These are phyloP conservation scores for Indicator maculatus DNA, from an alignment of 2,113 vertebrate species.

Conservation along the genomic window DNA sequence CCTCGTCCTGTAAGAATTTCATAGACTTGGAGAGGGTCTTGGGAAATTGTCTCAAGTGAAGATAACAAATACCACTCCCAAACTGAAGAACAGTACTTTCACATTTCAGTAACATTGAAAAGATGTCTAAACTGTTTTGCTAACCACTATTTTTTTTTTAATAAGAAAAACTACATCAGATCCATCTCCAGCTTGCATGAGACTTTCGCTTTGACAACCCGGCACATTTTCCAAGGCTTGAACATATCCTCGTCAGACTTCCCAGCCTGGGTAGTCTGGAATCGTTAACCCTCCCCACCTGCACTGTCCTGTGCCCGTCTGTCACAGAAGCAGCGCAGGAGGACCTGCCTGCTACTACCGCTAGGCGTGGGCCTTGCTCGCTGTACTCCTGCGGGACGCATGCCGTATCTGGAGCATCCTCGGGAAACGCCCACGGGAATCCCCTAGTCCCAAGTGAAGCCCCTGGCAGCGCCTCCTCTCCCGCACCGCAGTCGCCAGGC, in stretches of 20 bases:
- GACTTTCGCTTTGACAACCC: not conserved
- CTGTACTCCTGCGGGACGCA: too few species aligned
- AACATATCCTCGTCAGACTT: not conserved
- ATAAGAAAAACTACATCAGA: not conserved
- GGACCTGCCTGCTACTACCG: not conserved
- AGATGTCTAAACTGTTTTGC: not conserved
- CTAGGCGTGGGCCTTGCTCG: not conserved
- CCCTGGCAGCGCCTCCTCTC: too few species aligned
- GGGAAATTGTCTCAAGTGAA: not conserved
- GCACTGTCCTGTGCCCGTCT: too few species aligned
- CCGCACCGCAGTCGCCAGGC: not conserved
- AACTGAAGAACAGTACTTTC: not conserved
- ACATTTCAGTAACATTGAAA: not conserved
- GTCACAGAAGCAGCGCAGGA: not conserved
- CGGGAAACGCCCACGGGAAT: not conserved
- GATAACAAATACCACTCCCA: not conserved
- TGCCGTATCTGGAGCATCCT: not conserved
- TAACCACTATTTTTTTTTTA: not conserved
- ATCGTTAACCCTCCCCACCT: not conserved
- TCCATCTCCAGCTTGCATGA: rapidly evolving
- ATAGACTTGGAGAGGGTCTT: not conserved
- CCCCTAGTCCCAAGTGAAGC: not conserved
- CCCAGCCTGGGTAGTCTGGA: rapidly evolving
- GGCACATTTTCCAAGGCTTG: rapidly evolving
- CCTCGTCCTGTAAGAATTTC: not conserved